Evolutionary conservation across 1,140 invertebrate genomes (phyloP).

Genomic region (Cataglyphis hispanica): DNA sequence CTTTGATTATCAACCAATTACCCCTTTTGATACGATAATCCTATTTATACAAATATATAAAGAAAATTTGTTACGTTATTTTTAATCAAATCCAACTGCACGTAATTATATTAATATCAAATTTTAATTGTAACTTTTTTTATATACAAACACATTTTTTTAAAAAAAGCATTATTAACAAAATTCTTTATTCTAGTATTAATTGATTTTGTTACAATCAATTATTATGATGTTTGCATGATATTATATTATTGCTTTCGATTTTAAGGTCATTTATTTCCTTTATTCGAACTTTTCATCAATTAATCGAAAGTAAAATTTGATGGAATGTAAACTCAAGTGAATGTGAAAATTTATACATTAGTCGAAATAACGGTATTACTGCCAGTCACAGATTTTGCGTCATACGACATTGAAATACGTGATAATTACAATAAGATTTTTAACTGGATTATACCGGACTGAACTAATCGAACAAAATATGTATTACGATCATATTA

Average conservation of each 20-base stretch:
- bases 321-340: conserved; percentile 1
- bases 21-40: neutral
- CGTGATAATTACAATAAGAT: conserved; percentile 23
- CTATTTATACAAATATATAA: neutral
- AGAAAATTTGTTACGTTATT: neutral
- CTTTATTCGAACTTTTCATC: neutral
- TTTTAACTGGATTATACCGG: conserved; percentile 25
- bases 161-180: no score
- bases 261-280: neutral
- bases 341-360: conserved; percentile 47
- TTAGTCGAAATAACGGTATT: conserved; percentile 52
- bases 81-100: neutral
- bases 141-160: no score
- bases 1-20: neutral
- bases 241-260: neutral
- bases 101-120: neutral
- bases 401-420: neutral
- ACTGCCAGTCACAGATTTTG: conserved; percentile 10
- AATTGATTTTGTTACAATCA: neutral
- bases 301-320: conserved; percentile 25
- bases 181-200: neutral
- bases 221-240: neutral
- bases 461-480: conserved; percentile 13
- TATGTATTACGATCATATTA: neutral
- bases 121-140: no score